phyloP scores from a whole-genome alignment of 2,797 vertebrate species.

The Sitta carolinensis region DNA sequence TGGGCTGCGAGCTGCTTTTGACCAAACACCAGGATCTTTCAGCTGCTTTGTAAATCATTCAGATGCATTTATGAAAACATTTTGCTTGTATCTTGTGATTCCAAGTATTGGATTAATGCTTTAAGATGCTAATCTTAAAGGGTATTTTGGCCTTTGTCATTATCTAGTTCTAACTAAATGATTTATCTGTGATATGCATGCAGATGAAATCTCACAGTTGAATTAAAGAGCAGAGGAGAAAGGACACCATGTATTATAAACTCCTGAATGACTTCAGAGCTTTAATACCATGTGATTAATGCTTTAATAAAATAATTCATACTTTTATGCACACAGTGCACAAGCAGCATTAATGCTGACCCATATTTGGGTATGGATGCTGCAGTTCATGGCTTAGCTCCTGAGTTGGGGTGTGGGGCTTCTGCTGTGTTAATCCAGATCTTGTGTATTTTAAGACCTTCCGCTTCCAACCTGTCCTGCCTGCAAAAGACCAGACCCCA shows the following conservation, averaged over 20 bases:
- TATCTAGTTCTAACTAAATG: neutral
- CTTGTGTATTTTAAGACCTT: neutral
- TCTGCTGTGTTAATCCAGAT: neutral
- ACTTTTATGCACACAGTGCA: neutral
- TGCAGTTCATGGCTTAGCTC: neutral
- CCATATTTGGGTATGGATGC: accelerated
- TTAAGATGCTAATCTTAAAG: neutral
- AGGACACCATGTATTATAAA: neutral
- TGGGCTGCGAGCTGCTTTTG: neutral
- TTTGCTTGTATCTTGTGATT: neutral
- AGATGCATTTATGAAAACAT: neutral
- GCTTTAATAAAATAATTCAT: neutral
- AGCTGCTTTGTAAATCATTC: neutral
- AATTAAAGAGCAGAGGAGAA: neutral
- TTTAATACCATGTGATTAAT: neutral
- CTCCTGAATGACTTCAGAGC: neutral
- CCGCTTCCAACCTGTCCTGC: neutral
- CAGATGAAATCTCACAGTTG: neutral
- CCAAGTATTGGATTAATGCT: neutral
- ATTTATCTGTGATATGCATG: neutral
- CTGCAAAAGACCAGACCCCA: neutral
- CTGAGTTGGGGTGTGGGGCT: accelerated
- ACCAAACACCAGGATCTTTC: neutral
- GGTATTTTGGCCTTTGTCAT: neutral
- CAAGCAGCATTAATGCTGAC: neutral